Conservation (phyloP, 53 echinoderm and acorn worm genomes). For the Zoroaster sp. region DNA sequence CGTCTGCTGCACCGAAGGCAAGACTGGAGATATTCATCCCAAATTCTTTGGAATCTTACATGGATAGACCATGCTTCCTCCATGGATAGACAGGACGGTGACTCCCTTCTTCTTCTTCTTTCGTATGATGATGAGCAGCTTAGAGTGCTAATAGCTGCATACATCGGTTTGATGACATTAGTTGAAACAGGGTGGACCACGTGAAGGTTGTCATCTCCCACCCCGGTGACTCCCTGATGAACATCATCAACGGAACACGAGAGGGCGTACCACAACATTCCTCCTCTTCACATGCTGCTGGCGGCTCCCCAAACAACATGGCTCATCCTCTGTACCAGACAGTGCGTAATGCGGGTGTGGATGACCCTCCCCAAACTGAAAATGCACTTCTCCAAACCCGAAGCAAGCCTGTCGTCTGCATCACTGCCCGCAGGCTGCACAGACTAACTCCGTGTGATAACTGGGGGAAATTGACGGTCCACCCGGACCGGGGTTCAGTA, state of each 20-base stretch:
- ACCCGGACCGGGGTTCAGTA: slow-evolving; percentile 8
- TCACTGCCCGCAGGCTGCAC: not conserved
- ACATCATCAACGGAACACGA: not conserved
- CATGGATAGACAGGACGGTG: too few species aligned
- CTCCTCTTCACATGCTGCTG: not conserved
- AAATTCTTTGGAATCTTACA: not conserved
- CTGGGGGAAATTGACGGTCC: slow-evolving; percentile 22
- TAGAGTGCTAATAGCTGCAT: too few species aligned
- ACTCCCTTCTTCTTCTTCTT: too few species aligned
- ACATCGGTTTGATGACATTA: too few species aligned
- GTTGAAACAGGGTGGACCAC: too few species aligned
- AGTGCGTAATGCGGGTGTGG: not conserved
- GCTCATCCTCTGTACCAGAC: not conserved
- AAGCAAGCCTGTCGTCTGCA: not conserved
- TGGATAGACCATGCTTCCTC: too few species aligned
- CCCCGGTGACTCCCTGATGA: not conserved
- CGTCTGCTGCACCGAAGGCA: not conserved
- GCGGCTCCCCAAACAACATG: not conserved
- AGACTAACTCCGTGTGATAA: not conserved
- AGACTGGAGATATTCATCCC: slow-evolving; percentile 1
- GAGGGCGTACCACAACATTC: not conserved
- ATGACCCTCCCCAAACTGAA: not conserved
- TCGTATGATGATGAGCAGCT: too few species aligned
- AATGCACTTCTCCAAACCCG: not conserved
- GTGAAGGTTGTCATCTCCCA: too few species aligned